Base-by-base conservation (phyloP, 2,888 invertebrate species). In the Geotrupes spiniger region DNA sequence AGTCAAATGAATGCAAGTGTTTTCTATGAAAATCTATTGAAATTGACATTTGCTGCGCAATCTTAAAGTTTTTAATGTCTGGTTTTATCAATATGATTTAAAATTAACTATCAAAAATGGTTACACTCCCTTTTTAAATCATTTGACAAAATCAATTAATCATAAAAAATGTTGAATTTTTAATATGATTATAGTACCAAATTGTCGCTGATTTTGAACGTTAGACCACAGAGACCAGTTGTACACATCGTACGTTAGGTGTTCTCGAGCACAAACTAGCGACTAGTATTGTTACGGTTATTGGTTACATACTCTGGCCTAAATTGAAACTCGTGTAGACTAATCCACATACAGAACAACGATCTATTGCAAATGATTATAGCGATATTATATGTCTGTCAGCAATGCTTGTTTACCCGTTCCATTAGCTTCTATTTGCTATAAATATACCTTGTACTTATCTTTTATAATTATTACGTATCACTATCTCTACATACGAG, bases 291-390 rank as follows among this genome's bases (percentile, higher is more conserved):
- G 49, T 50, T 49, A 53, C 42, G 50, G 43, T 51, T 50, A 53
- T 51, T 28, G 42, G 39, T 44, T 49, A 49, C 27, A 39, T 49
- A 69, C 62, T 68, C 70, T 70, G 74, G 73, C 73, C 74, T 73
- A 73, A 70, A 55, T 70, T 68, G 72, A 72, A 73, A 73, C 71
- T 70, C 67, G 64, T 70, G 68, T 73, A 73, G 73, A 72, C 71
- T 73, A 73, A 73, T 71, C 71, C 70, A 53, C 68, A 72, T 72
- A 73, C 72, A 72, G 73, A 72, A 73, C 73, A 73, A 73, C 73
- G 73, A 73, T 72, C 70, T 71, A 70, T 70, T 69, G 65, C 59
- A 70, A 66, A 69, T 70, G 66, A 71, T 56, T 50, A 54, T 56
- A 52, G 50, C 51, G 16, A 42, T 16, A 42, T 25, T 51, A 58